A percentile compares a stretch with the other conserved stretches of the same genome.
Conservation (phyloP, 2,113 vertebrate genomes). For the Chascanopsetta lugubris region DNA sequence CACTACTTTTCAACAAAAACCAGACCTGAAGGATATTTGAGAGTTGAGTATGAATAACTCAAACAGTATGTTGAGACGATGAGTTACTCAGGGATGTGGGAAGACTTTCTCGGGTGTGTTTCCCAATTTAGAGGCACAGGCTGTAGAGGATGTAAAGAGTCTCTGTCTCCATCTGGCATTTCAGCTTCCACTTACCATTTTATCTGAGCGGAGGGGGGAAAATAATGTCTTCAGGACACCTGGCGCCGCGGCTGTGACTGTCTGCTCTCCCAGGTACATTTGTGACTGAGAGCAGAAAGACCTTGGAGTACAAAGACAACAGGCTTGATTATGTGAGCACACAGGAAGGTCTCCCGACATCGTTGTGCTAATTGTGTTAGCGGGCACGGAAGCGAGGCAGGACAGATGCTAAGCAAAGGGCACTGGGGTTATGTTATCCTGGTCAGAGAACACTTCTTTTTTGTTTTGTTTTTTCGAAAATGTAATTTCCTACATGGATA, state of each 20-base stretch:
- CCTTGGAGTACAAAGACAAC: conserved; percentile 73
- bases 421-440: conserved; percentile 74
- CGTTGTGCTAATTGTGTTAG: conserved; percentile 78
- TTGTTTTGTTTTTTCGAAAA: conserved; percentile 35
- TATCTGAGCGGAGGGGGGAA: conserved; percentile 30
- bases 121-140: conserved; percentile 28
- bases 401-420: conserved; percentile 72
- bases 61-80: not conserved
- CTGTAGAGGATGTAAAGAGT: conserved; percentile 38
- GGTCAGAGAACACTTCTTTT: conserved; percentile 59
- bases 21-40: not conserved
- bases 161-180: conserved; percentile 37
- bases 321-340: conserved; percentile 69
- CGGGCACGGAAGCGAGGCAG: conserved; percentile 63
- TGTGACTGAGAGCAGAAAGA: conserved; percentile 68
- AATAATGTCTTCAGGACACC: conserved; percentile 59
- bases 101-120: conserved; percentile 1
- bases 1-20: too few species aligned
- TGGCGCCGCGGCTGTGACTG: conserved; percentile 60
- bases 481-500: conserved; percentile 33
- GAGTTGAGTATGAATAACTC: conserved; percentile 7
- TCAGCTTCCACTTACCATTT: conserved; percentile 47
- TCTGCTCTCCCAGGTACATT: conserved; percentile 56
- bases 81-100: not conserved
- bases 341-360: conserved; percentile 70